A percentile compares a stretch with the other conserved stretches of the same genome.
These are phyloP conservation scores for Synanthedon tipuliformis DNA, from an alignment of 2,888 invertebrate genomes.

Conservation along the genomic window DNA sequence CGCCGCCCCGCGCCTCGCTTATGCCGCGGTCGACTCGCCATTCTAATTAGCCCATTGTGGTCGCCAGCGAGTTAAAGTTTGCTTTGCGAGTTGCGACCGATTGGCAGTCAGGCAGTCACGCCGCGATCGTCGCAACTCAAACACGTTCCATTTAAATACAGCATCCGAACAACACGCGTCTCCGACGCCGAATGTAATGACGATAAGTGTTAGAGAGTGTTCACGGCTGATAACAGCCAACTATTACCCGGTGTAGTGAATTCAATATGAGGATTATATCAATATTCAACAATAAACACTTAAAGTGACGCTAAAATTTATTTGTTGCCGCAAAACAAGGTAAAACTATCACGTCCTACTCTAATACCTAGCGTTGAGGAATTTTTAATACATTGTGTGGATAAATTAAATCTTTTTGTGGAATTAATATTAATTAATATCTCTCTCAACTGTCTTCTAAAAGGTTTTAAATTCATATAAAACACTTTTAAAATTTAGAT, in stretches of 20 bases:
- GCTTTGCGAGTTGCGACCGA: slow-evolving; percentile 17
- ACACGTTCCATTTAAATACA: slow-evolving; percentile 29
- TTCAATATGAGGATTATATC: slow-evolving; percentile 36
- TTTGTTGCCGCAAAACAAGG: slow-evolving; percentile 51
- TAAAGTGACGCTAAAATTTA: slow-evolving; percentile 31
- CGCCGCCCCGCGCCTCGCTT: slow-evolving; percentile 38
- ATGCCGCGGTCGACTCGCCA: slow-evolving; percentile 50
- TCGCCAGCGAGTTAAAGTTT: slow-evolving; percentile 53
- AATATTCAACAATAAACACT: slow-evolving; percentile 22
- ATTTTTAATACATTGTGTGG: too few species aligned
- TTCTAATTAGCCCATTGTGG: slow-evolving; percentile 69
- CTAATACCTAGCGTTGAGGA: slow-evolving; percentile 20
- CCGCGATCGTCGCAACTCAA: slow-evolving; percentile 36
- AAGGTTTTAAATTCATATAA: too few species aligned
- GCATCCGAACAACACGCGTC: slow-evolving; percentile 33
- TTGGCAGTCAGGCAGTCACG: slow-evolving; percentile 44
- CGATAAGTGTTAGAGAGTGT: slow-evolving; percentile 58
- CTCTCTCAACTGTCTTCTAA: too few species aligned
- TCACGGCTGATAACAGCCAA: slow-evolving; percentile 41
- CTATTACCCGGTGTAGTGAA: slow-evolving; percentile 21
- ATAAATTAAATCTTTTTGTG: too few species aligned
- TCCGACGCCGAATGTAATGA: slow-evolving; percentile 35
- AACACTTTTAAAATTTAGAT: too few species aligned
- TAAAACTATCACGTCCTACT: slow-evolving; percentile 57
- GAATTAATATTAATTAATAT: too few species aligned